Conservation (phyloP, 2,113 vertebrate species). For the Apeltes quadracus region DNA sequence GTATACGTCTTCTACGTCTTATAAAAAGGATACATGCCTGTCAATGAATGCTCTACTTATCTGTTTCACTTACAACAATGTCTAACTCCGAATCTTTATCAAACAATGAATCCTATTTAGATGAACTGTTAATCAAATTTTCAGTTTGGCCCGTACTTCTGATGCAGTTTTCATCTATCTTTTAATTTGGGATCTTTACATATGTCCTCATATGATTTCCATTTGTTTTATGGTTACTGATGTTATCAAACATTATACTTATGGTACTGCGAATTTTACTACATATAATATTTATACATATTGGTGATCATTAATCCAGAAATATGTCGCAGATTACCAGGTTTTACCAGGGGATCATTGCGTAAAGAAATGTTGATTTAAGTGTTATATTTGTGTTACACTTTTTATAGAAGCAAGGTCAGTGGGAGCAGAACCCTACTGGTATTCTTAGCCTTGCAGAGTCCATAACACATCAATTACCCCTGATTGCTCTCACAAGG, state of each 20-base stretch:
- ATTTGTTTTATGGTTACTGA: neutral
- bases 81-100: neutral
- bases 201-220: neutral
- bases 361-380: neutral
- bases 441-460: slow-evolving; percentile 15
- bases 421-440: slow-evolving; percentile 1
- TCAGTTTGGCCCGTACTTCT: neutral
- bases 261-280: neutral
- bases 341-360: neutral
- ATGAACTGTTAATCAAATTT: neutral
- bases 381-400: neutral
- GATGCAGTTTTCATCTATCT: neutral
- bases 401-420: slow-evolving; percentile 5
- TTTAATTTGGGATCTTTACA: neutral
- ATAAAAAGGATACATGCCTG: neutral
- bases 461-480: slow-evolving; percentile 44
- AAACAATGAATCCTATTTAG: neutral
- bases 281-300: neutral
- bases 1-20: neutral
- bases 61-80: neutral
- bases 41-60: neutral
- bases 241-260: neutral
- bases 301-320: neutral
- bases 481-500: slow-evolving; percentile 33
- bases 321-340: neutral